Evolutionary conservation across 1,140 invertebrate species (phyloP).

Genomic region (Oreohelix idahoensis): DNA sequence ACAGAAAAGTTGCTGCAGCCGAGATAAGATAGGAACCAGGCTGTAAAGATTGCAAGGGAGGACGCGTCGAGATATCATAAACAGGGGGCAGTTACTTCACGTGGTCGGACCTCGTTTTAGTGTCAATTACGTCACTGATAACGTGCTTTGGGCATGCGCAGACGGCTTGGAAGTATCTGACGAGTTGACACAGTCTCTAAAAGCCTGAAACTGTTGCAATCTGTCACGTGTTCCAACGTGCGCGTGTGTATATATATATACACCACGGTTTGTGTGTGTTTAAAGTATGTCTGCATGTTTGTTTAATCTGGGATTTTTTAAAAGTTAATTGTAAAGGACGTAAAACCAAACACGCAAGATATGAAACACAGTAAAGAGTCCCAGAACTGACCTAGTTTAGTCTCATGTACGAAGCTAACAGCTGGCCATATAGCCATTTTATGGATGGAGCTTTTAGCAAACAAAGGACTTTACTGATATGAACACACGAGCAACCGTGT

Average conservation of each 20-base stretch:
- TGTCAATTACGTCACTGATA: slow-evolving; percentile 18
- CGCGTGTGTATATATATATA: background rate
- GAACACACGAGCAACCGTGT: background rate
- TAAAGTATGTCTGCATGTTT: background rate
- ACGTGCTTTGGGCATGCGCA: slow-evolving; percentile 3
- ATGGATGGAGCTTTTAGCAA: background rate
- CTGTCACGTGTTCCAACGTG: background rate
- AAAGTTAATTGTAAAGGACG: background rate
- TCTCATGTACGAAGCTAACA: background rate
- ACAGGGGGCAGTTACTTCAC: slow-evolving; percentile 1
- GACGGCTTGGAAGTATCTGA: slow-evolving; percentile 2
- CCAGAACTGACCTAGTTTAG: background rate
- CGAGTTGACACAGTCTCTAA: background rate
- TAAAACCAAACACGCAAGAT: background rate
- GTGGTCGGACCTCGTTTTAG: slow-evolving; percentile 14
- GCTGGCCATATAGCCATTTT: background rate
- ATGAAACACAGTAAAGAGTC: too few species aligned
- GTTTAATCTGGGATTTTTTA: background rate
- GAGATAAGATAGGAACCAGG: slow-evolving; percentile 14
- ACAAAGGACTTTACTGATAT: background rate
- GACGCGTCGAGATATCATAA: slow-evolving; percentile 23
- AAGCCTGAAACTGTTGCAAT: slow-evolving; percentile 11
- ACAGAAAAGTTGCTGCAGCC: slow-evolving; percentile 8
- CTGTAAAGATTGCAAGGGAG: slow-evolving; percentile 20
- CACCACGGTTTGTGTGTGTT: background rate